Evolutionary conservation across 2,888 invertebrate genomes (phyloP), one percentile per base, ranked within the genome.

Genomic region (Cenopis cana): DNA sequence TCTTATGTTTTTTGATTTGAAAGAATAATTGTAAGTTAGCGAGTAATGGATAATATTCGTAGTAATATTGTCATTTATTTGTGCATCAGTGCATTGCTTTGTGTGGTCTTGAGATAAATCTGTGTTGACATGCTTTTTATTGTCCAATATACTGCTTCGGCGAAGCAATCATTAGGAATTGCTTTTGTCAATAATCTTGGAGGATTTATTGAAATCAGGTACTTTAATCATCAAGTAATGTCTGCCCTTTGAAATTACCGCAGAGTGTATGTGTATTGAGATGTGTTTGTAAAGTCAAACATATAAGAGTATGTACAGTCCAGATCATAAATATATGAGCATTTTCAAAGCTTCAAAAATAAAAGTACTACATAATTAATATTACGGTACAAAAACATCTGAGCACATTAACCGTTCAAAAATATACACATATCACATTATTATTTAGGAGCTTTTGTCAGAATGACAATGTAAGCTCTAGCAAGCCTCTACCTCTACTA

Each of bases 101-200:
- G 72, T 69, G 72, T 69, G 72, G 72, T 69, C 72, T 49, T 50
- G 12, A 61, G 68, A 62, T 72, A 68, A 72, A 68, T 72, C 62
- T 61, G 68, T 68, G 72, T 68, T 68, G 68, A 68, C 68, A 41
- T 17, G 57, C 49, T 18, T 41, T 66, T 67, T 70, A 70, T 66
- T 66, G 59, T 70, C 33, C 41, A 66, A 70, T 65, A 59, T 60
- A 20, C 46, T 17, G 20, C 17, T 70, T 70, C 65, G 57, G 52
- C 33, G 70, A 70, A 70, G 67, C 36, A 17, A 62, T 50, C 3
- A 60, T 60, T 68, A 36, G 14, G 67, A 50, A 60, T 52, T 29
- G 52, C 38, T 24, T 60, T 41, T 52, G 62, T 68, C 64, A 68
- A 68, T 60, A 60, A 57, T 41, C 9, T 54, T 29, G 3, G 18